Percentiles rank a stretch among this genome's conserved stretches.
Conservation (phyloP, 2,113 vertebrate genomes). For the Sterrhoptilus dennistouni region DNA sequence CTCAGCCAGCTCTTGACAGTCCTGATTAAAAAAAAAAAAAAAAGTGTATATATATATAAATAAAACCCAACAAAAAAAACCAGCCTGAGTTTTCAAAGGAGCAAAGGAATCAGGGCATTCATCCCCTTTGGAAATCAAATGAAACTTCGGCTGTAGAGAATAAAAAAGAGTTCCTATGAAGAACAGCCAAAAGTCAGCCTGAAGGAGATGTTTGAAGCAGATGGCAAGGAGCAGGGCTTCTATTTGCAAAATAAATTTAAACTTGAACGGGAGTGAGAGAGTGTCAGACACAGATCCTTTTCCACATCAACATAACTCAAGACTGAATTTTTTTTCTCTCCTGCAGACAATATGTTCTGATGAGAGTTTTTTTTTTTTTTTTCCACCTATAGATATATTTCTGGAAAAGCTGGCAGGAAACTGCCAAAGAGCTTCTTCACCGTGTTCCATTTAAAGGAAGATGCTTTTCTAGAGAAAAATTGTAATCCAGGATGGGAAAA, state of each 20-base stretch:
- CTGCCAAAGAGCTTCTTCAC: neutral
- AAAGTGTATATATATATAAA: too few species aligned
- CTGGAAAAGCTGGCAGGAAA: neutral
- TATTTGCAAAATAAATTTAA: constrained; percentile 14
- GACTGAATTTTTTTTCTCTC: neutral
- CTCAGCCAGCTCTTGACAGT: neutral
- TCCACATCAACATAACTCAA: neutral
- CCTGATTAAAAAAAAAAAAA: neutral
- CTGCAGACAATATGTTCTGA: neutral
- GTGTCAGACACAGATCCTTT: neutral
- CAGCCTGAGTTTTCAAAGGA: neutral
- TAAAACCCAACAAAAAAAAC: neutral
- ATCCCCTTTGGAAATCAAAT: neutral
- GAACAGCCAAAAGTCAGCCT: constrained; percentile 10
- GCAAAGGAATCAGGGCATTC: neutral
- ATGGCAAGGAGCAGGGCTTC: neutral
- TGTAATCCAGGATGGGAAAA: fast-evolving
- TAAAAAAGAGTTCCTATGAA: neutral
- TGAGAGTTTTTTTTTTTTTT: neutral
- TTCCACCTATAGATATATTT: neutral
- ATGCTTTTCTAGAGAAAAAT: neutral
- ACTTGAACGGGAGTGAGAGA: neutral
- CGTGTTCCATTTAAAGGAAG: neutral
- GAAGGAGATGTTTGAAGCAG: neutral
- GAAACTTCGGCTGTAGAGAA: neutral